Evolutionary conservation across 92 coral and sea anemone genomes (phyloP).

Genomic region (Epizoanthus illoricatus): DNA sequence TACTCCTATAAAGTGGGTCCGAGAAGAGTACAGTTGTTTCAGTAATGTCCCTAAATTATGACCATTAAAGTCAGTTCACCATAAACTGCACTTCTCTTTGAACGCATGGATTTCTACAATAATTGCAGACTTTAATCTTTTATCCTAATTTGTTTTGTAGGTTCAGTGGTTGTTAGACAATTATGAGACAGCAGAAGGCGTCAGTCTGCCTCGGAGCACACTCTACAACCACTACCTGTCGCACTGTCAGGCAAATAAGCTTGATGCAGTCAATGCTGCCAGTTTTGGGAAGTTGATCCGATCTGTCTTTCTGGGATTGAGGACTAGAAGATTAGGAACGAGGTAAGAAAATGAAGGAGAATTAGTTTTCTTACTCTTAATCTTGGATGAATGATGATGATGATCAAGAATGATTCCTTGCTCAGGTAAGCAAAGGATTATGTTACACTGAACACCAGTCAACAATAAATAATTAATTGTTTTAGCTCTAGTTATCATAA

Average conservation of each 20-base stretch:
- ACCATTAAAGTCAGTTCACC: too few species aligned
- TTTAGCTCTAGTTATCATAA: too few species aligned
- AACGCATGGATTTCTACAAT: background rate
- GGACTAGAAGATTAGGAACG: constrained; percentile 97
- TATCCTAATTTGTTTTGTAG: constrained; percentile 38
- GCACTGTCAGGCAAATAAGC: constrained; percentile 94
- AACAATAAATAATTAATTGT: too few species aligned
- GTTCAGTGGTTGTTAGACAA: constrained; percentile 97
- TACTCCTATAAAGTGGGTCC: too few species aligned
- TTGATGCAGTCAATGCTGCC: constrained; percentile 99
- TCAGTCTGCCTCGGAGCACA: constrained; percentile 96
- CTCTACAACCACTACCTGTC: constrained; percentile 89
- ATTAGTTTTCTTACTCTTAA: background rate
- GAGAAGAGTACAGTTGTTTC: too few species aligned
- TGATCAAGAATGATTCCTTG: background rate
- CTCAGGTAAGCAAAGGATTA: background rate
- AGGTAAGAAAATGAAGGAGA: constrained; percentile 50
- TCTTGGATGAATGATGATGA: background rate
- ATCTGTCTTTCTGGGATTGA: constrained; percentile 96
- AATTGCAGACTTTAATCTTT: background rate
- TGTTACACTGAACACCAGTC: too few species aligned
- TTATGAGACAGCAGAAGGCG: constrained; percentile 98
- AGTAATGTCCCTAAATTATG: too few species aligned
- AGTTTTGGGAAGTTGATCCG: constrained; percentile 99
- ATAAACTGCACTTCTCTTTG: background rate